Percentiles rank a stretch among this genome's conserved stretches.
Evolutionary conservation across 1,140 invertebrate species (phyloP).

Genomic region (Tetranychus urticae): DNA sequence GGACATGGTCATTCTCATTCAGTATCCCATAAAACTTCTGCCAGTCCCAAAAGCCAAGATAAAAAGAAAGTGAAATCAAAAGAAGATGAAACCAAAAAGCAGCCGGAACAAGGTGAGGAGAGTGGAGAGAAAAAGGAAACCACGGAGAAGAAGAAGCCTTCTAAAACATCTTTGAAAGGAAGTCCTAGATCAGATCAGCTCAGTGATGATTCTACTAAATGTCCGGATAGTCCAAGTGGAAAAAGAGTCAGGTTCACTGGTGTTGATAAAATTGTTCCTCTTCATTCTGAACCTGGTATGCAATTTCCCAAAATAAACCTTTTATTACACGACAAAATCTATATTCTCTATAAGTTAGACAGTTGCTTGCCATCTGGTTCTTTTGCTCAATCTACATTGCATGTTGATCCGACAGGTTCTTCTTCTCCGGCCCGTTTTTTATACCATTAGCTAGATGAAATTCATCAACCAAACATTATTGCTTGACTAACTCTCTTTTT

Average conservation of each 20-base stretch:
- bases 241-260: too few relatives aligned
- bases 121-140: slow-evolving; percentile 11
- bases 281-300: too few relatives aligned
- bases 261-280: too few relatives aligned
- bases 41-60: slow-evolving; percentile 9
- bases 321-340: too few relatives aligned
- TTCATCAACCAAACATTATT: background rate
- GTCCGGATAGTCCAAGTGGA: too few relatives aligned
- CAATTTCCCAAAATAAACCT: too few relatives aligned
- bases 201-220: background rate
- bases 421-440: too few relatives aligned
- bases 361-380: too few relatives aligned
- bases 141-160: background rate
- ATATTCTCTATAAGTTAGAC: background rate
- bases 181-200: background rate
- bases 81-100: background rate
- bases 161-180: background rate
- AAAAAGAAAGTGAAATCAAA: slow-evolving; percentile 21
- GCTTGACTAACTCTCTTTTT: background rate
- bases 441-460: background rate
- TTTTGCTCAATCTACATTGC: background rate
- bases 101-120: too few relatives aligned
- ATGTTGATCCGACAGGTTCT: too few relatives aligned
- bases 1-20: slow-evolving; percentile 33
- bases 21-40: background rate